phyloP scores from a whole-genome alignment of 2,113 vertebrate genomes.

The Emberiza fucata region DNA sequence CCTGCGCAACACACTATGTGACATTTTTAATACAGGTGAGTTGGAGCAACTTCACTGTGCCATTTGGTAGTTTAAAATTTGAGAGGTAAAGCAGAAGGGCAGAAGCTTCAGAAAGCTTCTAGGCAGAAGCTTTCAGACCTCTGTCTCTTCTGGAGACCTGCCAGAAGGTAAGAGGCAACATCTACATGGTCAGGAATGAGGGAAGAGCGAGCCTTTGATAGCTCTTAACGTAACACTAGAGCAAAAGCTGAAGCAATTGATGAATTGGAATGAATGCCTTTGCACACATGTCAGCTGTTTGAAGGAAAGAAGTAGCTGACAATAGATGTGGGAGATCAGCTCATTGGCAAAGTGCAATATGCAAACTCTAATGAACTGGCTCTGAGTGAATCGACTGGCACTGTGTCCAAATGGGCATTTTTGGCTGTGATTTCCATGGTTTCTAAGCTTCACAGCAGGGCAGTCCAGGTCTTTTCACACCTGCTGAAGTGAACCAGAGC shows the following conservation, averaged over 20 bases:
- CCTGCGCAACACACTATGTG: neutral
- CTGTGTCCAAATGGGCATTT: constrained; percentile 58
- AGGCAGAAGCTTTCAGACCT: neutral
- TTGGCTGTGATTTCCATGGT: constrained; percentile 16
- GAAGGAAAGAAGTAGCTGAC: constrained; percentile 46
- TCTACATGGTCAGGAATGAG: neutral
- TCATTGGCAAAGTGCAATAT: constrained; percentile 27
- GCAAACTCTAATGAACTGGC: constrained; percentile 57
- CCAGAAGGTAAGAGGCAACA: neutral
- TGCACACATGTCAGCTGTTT: constrained; percentile 65
- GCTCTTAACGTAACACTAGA: neutral
- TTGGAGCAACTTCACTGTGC: neutral
- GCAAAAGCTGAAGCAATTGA: constrained; percentile 28
- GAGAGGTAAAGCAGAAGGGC: neutral
- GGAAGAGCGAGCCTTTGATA: neutral
- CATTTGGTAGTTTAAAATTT: neutral
- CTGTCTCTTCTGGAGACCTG: neutral
- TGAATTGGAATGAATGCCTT: constrained; percentile 52
- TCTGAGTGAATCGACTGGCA: constrained; percentile 55
- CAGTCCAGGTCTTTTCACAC: constrained; percentile 56
- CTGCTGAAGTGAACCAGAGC: constrained; percentile 60
- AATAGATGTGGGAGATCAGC: constrained; percentile 33
- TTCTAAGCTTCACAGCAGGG: constrained; percentile 50
- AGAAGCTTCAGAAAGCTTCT: neutral
- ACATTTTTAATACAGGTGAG: neutral